Evolutionary conservation across 2,113 vertebrate genomes (phyloP).

Genomic region (Ictidomys tridecemlineatus): DNA sequence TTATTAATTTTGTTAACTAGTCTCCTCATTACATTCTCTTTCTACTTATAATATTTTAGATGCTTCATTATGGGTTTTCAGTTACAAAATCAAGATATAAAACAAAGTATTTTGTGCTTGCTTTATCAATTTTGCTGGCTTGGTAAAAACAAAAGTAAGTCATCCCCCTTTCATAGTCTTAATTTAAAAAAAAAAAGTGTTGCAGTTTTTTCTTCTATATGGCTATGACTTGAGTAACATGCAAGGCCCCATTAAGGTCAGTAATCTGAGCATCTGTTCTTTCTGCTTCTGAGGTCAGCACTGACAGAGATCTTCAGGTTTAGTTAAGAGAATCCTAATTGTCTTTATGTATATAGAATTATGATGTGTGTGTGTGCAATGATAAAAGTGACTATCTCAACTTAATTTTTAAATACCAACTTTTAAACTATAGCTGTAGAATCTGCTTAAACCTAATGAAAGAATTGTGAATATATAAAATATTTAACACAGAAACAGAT

Average conservation of each 20-base stretch:
- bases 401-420: not conserved
- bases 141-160: not conserved
- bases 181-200: not conserved
- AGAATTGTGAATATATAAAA: not conserved
- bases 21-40: not conserved
- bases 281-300: too few relatives aligned
- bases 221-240: not conserved
- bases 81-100: not conserved
- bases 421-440: not conserved
- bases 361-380: not conserved
- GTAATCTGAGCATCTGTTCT: not conserved
- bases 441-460: not conserved
- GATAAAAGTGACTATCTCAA: not conserved
- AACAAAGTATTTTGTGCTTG: not conserved
- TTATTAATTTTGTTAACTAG: not conserved
- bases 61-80: not conserved
- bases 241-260: fast-evolving
- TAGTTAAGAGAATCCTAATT: not conserved
- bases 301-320: not conserved
- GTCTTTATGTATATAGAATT: not conserved
- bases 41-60: not conserved
- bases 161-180: not conserved
- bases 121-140: not conserved
- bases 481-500: not conserved
- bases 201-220: not conserved